phyloP scores from a whole-genome alignment of 1,140 invertebrate genomes.

The Pogonomyrmex californicus region DNA sequence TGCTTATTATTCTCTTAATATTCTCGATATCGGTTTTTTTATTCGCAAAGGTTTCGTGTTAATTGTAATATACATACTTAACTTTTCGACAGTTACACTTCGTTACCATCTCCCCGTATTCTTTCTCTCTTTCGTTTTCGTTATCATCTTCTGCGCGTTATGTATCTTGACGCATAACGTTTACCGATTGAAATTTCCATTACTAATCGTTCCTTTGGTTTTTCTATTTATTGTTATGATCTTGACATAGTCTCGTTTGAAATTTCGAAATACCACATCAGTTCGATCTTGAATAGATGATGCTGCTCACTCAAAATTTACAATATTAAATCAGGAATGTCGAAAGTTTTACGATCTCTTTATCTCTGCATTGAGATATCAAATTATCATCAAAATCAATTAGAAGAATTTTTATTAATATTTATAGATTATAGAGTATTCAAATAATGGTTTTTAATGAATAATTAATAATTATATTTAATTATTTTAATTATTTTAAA shows the following conservation, averaged over 20 bases:
- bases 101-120: background rate
- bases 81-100: background rate
- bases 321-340: background rate
- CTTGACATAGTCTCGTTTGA: conserved; percentile 23
- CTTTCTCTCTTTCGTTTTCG: too few species aligned
- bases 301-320: background rate
- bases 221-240: conserved; percentile 74
- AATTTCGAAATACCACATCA: conserved; percentile 64
- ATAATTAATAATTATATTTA: too few species aligned
- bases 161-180: background rate
- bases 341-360: background rate
- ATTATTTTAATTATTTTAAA: too few species aligned
- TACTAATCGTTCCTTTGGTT: conserved; percentile 25
- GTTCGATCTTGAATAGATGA: conserved; percentile 51
- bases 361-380: background rate
- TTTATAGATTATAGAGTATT: background rate
- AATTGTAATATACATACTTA: background rate
- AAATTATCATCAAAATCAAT: background rate
- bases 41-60: background rate
- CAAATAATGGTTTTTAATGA: background rate
- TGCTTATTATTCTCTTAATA: conserved; percentile 43
- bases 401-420: background rate
- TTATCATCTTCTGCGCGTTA: background rate
- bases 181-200: background rate
- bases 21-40: background rate